These are phyloP conservation scores for Chymomyza fuscimana DNA, from an alignment of 2,888 invertebrate species.

Conservation along the genomic window DNA sequence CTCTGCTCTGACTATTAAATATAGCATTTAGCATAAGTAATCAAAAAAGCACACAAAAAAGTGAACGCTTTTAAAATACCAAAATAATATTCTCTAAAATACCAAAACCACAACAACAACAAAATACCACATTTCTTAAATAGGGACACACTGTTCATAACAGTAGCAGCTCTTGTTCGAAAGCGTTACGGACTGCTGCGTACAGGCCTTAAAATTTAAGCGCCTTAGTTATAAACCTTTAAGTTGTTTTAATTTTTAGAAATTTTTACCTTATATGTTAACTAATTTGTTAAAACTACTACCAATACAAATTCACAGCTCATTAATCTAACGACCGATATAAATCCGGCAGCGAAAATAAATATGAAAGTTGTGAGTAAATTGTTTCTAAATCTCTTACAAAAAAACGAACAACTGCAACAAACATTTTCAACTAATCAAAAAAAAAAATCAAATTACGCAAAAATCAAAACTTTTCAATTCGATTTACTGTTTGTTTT, in stretches of 20 bases:
- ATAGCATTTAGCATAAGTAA: too few relatives aligned
- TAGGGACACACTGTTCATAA: too few relatives aligned
- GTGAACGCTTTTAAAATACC: too few relatives aligned
- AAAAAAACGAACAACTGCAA: conserved; percentile 29
- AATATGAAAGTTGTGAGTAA: conserved; percentile 66
- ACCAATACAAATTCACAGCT: conserved; percentile 69
- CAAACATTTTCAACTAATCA: not conserved
- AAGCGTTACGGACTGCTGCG: too few relatives aligned
- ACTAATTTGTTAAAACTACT: conserved; percentile 27
- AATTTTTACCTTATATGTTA: conserved; percentile 29
- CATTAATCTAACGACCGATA: conserved; percentile 72
- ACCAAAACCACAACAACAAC: too few relatives aligned
- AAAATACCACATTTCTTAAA: too few relatives aligned
- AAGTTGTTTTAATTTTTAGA: conserved; percentile 56
- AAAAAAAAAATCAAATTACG: conserved; percentile 9
- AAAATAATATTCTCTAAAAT: too few relatives aligned
- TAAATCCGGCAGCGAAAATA: conserved; percentile 69
- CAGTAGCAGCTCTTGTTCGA: too few relatives aligned
- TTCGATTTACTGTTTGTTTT: not conserved
- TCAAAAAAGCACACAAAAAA: too few relatives aligned
- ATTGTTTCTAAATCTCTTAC: conserved; percentile 62
- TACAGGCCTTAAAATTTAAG: not conserved
- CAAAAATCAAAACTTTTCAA: conserved; percentile 17
- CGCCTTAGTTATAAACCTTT: conserved; percentile 18
- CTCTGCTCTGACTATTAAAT: too few relatives aligned